A percentile compares a stretch with the other conserved stretches of the same genome.
Conservation (phyloP, 2,888 invertebrate genomes). For the Conus canariensis region DNA sequence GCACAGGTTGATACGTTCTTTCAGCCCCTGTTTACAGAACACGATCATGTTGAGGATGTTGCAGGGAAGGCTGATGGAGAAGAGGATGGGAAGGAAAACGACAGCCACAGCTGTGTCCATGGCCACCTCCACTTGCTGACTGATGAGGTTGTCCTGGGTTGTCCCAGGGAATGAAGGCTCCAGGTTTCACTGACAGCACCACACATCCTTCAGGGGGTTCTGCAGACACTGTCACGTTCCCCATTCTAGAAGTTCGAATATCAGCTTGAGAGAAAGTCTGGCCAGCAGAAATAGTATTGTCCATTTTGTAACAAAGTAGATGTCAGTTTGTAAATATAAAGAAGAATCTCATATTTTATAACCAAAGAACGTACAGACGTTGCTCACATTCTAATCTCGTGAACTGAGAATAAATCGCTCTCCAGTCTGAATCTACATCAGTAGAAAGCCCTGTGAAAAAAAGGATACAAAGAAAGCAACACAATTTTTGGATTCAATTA, state of each 20-base stretch:
- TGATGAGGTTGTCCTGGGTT: slow-evolving; percentile 23
- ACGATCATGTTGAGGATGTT: slow-evolving; percentile 24
- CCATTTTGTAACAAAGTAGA: too few species aligned
- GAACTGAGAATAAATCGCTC: too few species aligned
- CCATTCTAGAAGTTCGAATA: not conserved
- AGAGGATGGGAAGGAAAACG: not conserved
- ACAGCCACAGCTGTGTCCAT: not conserved
- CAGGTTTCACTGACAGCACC: not conserved
- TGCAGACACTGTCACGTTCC: not conserved
- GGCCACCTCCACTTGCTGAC: not conserved
- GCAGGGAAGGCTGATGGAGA: not conserved
- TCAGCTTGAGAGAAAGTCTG: too few species aligned
- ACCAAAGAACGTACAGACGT: too few species aligned
- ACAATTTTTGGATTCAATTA: too few species aligned
- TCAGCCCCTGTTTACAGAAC: slow-evolving; percentile 17
- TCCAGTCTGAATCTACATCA: too few species aligned
- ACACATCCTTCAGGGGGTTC: not conserved
- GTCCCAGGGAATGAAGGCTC: slow-evolving; percentile 20
- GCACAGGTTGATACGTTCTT: slow-evolving; percentile 28
- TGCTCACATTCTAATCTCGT: too few species aligned
- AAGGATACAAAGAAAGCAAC: too few species aligned
- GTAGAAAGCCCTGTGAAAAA: too few species aligned
- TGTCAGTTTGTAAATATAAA: too few species aligned
- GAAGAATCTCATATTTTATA: too few species aligned
- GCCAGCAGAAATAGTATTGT: too few species aligned